Base-by-base conservation (phyloP, 2,797 vertebrate species). In the Esox lucius region DNA sequence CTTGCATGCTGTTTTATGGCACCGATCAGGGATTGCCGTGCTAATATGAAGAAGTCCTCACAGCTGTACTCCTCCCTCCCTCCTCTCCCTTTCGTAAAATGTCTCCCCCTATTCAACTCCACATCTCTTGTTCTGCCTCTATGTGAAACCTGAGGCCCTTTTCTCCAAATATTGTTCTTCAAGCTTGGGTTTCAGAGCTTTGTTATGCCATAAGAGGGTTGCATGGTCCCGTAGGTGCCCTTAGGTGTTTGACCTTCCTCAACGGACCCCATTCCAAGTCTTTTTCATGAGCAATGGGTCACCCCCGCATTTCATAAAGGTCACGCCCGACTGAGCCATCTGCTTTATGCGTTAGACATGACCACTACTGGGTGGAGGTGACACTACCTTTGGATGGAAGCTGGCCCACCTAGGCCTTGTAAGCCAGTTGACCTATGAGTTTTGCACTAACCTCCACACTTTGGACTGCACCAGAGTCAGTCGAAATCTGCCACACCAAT, bases 131-230 rank as follows among this genome's bases (percentile, higher is more conserved):
- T 78, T 87, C 84, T 84, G 74, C 24, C 15, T 19, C 83, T 90
- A 83, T 86, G 78, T 91, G 91, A 91, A 93, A 93, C 75, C 66
- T 81, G 87, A 92, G 90, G 88, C 89, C 85, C 73, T 80, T 86
- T 89, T 93, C 85, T 91, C 87, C 88, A 94, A 94, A 95, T 94
- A 93, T 94, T 95, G 94, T 92, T 90, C 88, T 66, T 93, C 92
- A 87, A 93, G 93, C 88, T 94, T 91, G 76, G 88, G 91, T 95
- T 94, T 94, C 93, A 92, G 86, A 84, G 79, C 87, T 90, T 91
- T 93, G 92, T 94, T 93, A 89, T 93, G 90, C 90, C 91, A 94
- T 87, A 88, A 78, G 69, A 91, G 84, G 74, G 53, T 84, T 88
- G 84, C 85, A 22, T 71, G 82, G 81, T 93, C 91, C 91, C 91